Base-by-base conservation (phyloP, 2,797 vertebrate genomes). In the Melopsittacus undulatus region DNA sequence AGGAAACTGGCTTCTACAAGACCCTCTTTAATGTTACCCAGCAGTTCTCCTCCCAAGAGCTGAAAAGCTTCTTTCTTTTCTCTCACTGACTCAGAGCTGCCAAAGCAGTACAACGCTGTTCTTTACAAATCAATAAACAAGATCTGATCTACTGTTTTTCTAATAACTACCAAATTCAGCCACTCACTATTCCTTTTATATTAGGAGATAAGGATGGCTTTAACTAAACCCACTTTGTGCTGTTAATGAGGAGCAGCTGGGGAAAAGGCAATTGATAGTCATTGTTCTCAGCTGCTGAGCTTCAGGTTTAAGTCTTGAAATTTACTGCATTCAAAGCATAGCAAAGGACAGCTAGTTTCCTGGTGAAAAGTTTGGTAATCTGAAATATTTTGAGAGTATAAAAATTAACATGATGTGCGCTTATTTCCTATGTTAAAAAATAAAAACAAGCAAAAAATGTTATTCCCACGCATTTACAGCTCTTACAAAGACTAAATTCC, bases 1-100 rank as follows among this genome's bases (percentile, higher is more conserved):
- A 97, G 87, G 89, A 94, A 87, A 67, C 13, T 67, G 52, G 49
- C 85, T 96, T 85, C 94, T 76, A 75, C 42, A 67, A 97, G 95
- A 82, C 76, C 42, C 80, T 48, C 82, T 97, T 96, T 95, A 96
- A 95, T 94, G 90, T 87, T 92, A 48, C 52, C 66, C 90, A 79
- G 85, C 52, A 94, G 79, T 93, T 85, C 87, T 95, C 92, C 77
- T 92, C 89, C 48, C 14, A 64, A 73, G 74, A 76, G 92, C 91
- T 96, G 89, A 97, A 97, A 97, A 97, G 90, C 18, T 7, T 32
- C 91, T 97, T 97, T 97, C 83, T 97, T 95, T 96, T 76, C 95
- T 85, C 83, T 66, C 87, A 40, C 51, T 56, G 77, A 87, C 24
- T 46, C 75, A 52, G 54, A 97, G 84, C 80, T 95, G 93, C 85